Conservation (phyloP, 2,888 invertebrate genomes). For the Acleris emargana region DNA sequence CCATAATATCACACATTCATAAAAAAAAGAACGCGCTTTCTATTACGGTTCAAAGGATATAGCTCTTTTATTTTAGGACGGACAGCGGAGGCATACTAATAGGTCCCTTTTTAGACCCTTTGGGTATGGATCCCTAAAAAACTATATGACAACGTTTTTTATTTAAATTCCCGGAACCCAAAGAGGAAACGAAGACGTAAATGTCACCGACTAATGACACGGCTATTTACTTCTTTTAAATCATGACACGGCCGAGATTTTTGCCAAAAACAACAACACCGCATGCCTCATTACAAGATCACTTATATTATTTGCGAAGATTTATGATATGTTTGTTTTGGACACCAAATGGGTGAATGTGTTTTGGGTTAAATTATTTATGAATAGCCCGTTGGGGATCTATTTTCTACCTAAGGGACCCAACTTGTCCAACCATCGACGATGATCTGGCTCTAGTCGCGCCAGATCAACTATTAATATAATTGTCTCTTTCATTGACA, state of each 20-base stretch:
- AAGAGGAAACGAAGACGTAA: background rate
- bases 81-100: no score
- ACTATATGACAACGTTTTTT: background rate
- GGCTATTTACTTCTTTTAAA: conserved; percentile 15
- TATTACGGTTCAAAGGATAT: no score
- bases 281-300: conserved; percentile 18
- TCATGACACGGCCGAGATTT: conserved; percentile 17
- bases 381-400: no score
- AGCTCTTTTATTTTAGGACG: no score
- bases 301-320: conserved; percentile 20
- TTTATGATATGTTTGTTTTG: conserved; percentile 27
- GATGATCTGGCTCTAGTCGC: no score
- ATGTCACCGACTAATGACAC: conserved; percentile 29
- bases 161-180: conserved; percentile 15
- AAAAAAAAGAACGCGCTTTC: no score
- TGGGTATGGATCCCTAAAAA: background rate
- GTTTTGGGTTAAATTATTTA: background rate
- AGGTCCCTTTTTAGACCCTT: no score
- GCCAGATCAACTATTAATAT: no score
- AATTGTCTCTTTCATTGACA: no score
- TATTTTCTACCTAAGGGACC: no score
- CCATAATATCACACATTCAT: no score
- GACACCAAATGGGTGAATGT: background rate
- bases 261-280: conserved; percentile 30
- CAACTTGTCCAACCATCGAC: no score